Conservation (phyloP, 2,888 invertebrate species). For the Drosophila maculinotata region DNA sequence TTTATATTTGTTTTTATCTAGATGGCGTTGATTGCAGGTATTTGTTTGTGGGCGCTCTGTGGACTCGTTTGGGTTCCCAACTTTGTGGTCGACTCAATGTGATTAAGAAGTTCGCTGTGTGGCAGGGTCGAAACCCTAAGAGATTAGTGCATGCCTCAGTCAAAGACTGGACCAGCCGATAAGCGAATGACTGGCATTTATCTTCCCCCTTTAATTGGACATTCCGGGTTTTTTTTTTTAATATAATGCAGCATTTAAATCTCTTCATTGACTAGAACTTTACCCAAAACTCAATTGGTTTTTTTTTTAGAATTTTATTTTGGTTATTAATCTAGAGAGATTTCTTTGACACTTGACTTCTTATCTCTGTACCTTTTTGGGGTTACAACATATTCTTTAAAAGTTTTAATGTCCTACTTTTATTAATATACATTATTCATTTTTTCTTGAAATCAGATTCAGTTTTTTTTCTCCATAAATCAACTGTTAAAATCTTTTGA, state of each 20-base stretch:
- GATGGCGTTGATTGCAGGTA: conserved; percentile 78
- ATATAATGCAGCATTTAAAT: not conserved
- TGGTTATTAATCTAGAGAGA: too few species aligned
- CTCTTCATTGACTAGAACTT: too few species aligned
- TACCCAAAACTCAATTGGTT: too few species aligned
- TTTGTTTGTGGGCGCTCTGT: conserved; percentile 63
- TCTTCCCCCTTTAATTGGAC: conserved; percentile 22
- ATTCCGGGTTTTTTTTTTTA: not conserved
- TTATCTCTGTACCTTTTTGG: too few species aligned
- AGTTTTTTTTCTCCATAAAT: too few species aligned
- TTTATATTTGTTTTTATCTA: conserved; percentile 79
- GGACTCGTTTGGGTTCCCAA: conserved; percentile 28
- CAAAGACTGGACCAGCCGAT: conserved; percentile 36
- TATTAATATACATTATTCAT: too few species aligned
- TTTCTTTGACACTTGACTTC: too few species aligned
- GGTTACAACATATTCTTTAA: too few species aligned
- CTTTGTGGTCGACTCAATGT: conserved; percentile 37
- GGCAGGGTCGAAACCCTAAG: conserved; percentile 8
- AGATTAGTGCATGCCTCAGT: conserved; percentile 27
- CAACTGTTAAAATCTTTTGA: not conserved
- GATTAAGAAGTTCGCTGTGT: conserved; percentile 53
- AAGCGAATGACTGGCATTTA: conserved; percentile 23
- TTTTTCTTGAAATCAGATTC: too few species aligned
- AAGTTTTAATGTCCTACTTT: too few species aligned
- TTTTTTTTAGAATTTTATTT: too few species aligned